phyloP scores from a whole-genome alignment of 2,113 vertebrate species.

The Psilopsiagon aymara region DNA sequence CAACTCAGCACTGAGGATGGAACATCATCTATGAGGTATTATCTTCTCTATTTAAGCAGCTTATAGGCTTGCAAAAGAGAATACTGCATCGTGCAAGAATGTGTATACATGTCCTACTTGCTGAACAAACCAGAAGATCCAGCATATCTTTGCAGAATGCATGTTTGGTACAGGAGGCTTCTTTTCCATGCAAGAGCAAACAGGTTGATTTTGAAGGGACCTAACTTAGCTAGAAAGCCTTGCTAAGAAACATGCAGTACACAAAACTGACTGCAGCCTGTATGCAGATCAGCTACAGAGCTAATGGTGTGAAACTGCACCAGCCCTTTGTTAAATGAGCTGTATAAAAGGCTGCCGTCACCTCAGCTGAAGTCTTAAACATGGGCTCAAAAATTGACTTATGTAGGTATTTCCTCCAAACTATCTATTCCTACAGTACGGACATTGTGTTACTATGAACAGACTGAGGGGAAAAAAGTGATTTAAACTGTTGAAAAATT shows the following conservation, averaged over 20 bases:
- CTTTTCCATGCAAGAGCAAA: background rate
- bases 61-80: background rate
- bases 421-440: background rate
- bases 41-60: background rate
- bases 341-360: background rate
- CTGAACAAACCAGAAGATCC: background rate
- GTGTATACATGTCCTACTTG: rapidly evolving
- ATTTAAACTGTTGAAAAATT: background rate
- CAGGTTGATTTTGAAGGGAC: background rate
- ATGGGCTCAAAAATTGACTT: background rate
- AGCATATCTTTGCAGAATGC: background rate
- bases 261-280: background rate
- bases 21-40: background rate
- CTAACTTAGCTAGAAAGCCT: background rate
- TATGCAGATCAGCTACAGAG: background rate
- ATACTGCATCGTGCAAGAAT: background rate
- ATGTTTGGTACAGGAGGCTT: background rate
- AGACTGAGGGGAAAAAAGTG: background rate
- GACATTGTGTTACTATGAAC: background rate
- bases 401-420: background rate
- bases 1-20: background rate
- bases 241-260: background rate
- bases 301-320: background rate
- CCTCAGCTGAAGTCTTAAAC: background rate
- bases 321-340: background rate